Conservation (phyloP, 1,140 invertebrate species). For the Elysia chlorotica region DNA sequence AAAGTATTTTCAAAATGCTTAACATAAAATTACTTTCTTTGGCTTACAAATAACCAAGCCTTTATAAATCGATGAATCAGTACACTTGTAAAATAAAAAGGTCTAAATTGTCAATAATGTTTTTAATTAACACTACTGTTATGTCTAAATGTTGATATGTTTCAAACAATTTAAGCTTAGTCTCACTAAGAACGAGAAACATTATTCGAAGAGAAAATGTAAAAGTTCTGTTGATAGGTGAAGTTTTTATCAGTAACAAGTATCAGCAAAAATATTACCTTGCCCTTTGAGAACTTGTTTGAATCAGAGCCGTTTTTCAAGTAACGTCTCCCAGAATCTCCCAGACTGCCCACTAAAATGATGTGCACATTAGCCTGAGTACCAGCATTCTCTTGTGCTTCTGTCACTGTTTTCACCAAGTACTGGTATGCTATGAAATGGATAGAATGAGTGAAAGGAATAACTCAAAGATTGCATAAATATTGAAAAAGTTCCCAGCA, state of each 20-base stretch:
- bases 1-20: no score
- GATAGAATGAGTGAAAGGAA: no score
- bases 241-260: no score
- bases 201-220: neutral
- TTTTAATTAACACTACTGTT: neutral
- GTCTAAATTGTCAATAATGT: no score
- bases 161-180: neutral
- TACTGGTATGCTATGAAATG: no score
- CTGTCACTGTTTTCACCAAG: conserved; percentile 42
- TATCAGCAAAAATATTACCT: no score
- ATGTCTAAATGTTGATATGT: neutral
- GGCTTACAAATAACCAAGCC: no score
- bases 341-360: conserved; percentile 43
- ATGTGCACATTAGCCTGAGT: conserved; percentile 50
- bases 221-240: no score
- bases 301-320: conserved; percentile 39
- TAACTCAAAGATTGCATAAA: no score
- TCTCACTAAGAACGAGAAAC: neutral
- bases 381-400: conserved; percentile 36
- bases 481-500: no score
- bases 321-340: conserved; percentile 44
- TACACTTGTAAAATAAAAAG: neutral
- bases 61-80: no score
- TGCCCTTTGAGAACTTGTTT: conserved; percentile 44
- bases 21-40: no score